Evolutionary conservation across 92 coral and sea anemone species (phyloP), one percentile per base, ranked within the genome.

Genomic region (Palythoa grandiflora): DNA sequence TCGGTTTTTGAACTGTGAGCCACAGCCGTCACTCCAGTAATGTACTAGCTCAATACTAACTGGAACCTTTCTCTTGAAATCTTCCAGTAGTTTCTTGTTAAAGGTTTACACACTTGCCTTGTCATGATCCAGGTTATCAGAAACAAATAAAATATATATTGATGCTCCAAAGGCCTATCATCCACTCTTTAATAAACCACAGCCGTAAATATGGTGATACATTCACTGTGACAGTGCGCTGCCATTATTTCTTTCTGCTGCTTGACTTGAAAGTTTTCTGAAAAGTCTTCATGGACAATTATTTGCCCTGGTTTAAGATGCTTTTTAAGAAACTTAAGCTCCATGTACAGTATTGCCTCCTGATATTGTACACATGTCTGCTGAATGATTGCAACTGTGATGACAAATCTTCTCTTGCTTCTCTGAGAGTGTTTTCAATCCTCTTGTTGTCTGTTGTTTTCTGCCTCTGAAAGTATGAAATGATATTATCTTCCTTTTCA

Each of bases 401-500:
- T 88, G 71, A 37, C 6, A 88, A 68, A 71, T 88, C 66, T 52
- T 70, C 75, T 12, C 4, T 20, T 4, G 91, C 75, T 79, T 88
- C 88, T 13, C 17, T 73, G 2, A 88, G 1, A 17, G 87, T 88
- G 8, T 47, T 10, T 55, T 88, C 91, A 0, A 91, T 71, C 93
- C 66, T 83, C 89, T 83, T 83, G 16, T 48, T 59, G 71, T 88
- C 93, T 5, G 47, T 52, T n/a, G 83, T 89, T 40, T 48, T 91
- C 39, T 89, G 89, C 94, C 94, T 89, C 85, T 91, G 89, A 55
- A 85, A 81, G 83, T 91, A 91, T 19, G 79, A 3, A 14, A 89
- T 60, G 6, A 35, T 37, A 68, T 44, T 63, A 38, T 91, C 89
- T 35, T 91, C 84, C 47, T 88, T 80, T 16, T 78, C 28, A 78